Evolutionary conservation across 1,140 invertebrate species (phyloP), one percentile per base, ranked within the genome.

Genomic region (Hestina assimilis): DNA sequence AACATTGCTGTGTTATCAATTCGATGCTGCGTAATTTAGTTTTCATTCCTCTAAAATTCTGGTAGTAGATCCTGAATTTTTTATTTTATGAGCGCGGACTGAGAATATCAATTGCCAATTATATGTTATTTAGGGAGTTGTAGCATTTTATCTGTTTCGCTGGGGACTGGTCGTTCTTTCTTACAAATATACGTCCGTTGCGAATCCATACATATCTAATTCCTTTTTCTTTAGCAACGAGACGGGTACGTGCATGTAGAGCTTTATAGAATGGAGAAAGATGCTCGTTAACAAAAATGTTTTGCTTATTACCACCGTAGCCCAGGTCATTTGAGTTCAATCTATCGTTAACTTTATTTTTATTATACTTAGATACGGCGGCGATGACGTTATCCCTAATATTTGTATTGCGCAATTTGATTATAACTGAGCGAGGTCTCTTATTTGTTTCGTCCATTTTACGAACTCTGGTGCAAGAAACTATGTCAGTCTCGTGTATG

Each of bases 41-140:
- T 41, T 59, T 59, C 8, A 71, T 48, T 7, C 65, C 63, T 23
- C 63, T 43, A 35, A 67, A 48, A 14, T 71, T 69, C 12, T 72
- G 69, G 29, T 72, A 70, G 20, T 68, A 72, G 1, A 75, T 55
- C 6, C 42, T 63, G 42, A 72, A 53, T 55, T 43, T 53, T 41
- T 14, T 2, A 12, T 24, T 9, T 50, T 31, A n/a, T 38, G 29
- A 24, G 24, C 14, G 55, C 1, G 8, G 17, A 0, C n/a, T 5
- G 29, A 29, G 15, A 1, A 12, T 29, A 17, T 29, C 2, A 47
- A 31, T 9, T 28, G n/a, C n/a, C n/a, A n/a, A n/a, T 53, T 42
- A 42, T 12, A 57, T 8, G 1, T 31, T 41, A 28, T 33, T 33
- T 26, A 59, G 21, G 6, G 29, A 26, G 2, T 59, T 41, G 14